Conservation (phyloP, 1,140 invertebrate genomes). For the Leptinotarsa lineolata region DNA sequence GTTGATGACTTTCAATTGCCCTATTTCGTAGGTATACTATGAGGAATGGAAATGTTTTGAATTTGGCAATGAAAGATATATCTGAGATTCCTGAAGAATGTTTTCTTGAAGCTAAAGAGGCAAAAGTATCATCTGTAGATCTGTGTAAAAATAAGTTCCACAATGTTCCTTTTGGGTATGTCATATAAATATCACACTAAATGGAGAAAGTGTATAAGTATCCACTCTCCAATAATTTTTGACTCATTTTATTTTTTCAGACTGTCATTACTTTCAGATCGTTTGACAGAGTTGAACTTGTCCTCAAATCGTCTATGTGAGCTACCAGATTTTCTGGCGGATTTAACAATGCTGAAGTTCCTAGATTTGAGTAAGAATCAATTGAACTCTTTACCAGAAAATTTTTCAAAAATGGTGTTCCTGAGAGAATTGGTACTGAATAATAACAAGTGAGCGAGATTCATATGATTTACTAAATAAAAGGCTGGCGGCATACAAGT, state of each 20-base stretch:
- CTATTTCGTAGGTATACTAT: conserved; percentile 67
- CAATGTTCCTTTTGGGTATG: conserved; percentile 70
- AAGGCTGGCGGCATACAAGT: not conserved
- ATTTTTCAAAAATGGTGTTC: conserved; percentile 65
- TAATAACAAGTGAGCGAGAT: conserved; percentile 71
- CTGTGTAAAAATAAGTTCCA: conserved; percentile 78
- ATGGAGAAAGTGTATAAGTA: too few species aligned
- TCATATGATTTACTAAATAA: conserved; percentile 27
- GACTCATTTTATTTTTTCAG: conserved; percentile 45
- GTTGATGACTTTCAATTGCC: not conserved
- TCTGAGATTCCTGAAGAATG: conserved; percentile 70
- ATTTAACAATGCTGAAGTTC: conserved; percentile 68
- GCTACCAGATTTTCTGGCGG: conserved; percentile 68
- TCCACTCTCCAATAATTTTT: not conserved
- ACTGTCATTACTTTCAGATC: conserved; percentile 60
- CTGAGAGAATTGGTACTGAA: conserved; percentile 80
- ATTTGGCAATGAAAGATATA: conserved; percentile 68
- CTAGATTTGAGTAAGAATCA: conserved; percentile 81
- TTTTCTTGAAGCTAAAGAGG: conserved; percentile 70
- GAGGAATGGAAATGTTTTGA: conserved; percentile 71
- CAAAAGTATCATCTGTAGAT: conserved; percentile 76
- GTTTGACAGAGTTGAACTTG: conserved; percentile 70
- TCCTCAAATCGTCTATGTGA: conserved; percentile 64
- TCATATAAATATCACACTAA: not conserved
- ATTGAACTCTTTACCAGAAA: conserved; percentile 69